Conservation (phyloP, 2,888 invertebrate genomes). For the Acanthosepion lycidas region DNA sequence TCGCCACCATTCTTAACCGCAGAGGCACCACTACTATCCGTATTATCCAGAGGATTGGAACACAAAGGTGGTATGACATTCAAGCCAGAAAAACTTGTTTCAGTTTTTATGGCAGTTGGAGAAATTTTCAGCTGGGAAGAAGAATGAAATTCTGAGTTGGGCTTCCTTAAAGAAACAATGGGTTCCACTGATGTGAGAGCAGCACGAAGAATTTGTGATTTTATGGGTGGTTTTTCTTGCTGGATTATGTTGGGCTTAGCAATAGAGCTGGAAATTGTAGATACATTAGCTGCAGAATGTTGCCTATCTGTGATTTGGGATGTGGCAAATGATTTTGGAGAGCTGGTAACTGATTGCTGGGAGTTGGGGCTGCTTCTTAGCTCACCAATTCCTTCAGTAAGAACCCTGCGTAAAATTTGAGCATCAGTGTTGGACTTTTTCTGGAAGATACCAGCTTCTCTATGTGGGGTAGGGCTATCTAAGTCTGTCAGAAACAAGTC, state of each 20-base stretch:
- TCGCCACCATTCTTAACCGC: not conserved
- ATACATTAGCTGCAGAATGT: not conserved
- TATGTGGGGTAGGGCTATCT: not conserved
- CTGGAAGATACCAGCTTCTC: constrained; percentile 33
- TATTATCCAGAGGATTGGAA: not conserved
- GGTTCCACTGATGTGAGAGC: constrained; percentile 36
- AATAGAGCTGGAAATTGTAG: not conserved
- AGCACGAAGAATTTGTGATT: constrained; percentile 36
- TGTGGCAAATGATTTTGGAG: not conserved
- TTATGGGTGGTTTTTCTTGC: not conserved
- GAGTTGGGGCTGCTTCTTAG: not conserved
- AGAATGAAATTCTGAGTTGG: not conserved
- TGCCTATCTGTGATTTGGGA: not conserved
- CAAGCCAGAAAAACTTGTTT: not conserved
- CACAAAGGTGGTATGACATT: constrained; percentile 24
- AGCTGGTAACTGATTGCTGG: not conserved
- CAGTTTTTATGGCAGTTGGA: not conserved
- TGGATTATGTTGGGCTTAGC: not conserved
- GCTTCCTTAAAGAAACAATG: not conserved
- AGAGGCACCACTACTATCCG: not conserved
- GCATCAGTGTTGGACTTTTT: constrained; percentile 21
- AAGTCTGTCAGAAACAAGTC: not conserved
- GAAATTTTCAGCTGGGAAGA: not conserved
- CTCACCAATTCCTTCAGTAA: not conserved
- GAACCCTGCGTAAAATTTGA: not conserved